A percentile compares a stretch with the other conserved stretches of the same genome.
Conservation (phyloP, 2,888 invertebrate genomes). For the Blomia tropicalis region DNA sequence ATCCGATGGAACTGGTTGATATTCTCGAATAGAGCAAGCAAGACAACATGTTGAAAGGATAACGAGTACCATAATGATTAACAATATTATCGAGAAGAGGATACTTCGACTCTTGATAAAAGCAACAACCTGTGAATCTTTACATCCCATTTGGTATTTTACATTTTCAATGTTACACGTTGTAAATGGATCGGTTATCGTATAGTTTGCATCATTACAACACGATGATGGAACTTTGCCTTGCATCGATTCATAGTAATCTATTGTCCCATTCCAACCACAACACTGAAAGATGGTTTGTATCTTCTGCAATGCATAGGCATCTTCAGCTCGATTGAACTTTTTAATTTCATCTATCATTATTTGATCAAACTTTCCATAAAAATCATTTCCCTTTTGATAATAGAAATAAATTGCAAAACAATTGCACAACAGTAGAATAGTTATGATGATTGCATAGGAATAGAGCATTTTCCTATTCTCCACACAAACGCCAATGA, state of each 20-base stretch:
- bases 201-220: not conserved
- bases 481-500: not conserved
- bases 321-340: no score
- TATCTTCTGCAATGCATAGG: conserved; percentile 1
- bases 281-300: not conserved
- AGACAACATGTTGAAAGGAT: not conserved
- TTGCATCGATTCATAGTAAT: not conserved
- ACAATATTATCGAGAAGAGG: not conserved
- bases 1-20: no score
- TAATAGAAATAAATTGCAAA: not conserved
- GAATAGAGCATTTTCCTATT: not conserved
- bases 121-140: not conserved
- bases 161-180: not conserved
- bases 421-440: not conserved
- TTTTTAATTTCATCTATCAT: not conserved
- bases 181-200: not conserved
- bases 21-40: not conserved
- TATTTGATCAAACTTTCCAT: not conserved
- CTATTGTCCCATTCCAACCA: not conserved
- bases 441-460: not conserved
- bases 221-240: not conserved
- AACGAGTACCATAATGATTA: not conserved
- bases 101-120: not conserved
- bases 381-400: not conserved
- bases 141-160: not conserved